These are phyloP conservation scores for Alaudala cheleensis DNA, from an alignment of 2,113 vertebrate genomes.

Conservation along the genomic window DNA sequence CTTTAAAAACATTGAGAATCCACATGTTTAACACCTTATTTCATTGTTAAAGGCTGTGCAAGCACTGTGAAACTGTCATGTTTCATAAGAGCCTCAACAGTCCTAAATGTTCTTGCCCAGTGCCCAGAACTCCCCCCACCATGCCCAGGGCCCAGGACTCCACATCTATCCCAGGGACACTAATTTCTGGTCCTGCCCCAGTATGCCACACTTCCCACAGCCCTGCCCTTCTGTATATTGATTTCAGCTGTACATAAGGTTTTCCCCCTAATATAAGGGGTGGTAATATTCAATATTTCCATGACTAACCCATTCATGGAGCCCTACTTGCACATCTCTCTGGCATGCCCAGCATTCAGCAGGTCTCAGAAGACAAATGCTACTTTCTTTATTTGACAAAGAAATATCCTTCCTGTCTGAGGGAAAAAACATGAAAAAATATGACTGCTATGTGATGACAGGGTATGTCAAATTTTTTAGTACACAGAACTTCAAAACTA, in stretches of 20 bases:
- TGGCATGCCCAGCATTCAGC: background rate
- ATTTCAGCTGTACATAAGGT: background rate
- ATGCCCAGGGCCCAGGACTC: too few species aligned
- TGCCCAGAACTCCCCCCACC: accelerated
- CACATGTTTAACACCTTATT: background rate
- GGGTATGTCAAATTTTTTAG: background rate
- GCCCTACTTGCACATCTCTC: accelerated
- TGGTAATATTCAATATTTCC: background rate
- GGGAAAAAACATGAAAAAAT: background rate
- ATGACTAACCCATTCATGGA: background rate
- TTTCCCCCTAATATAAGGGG: accelerated
- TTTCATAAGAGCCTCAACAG: background rate
- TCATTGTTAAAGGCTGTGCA: background rate
- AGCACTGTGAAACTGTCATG: background rate
- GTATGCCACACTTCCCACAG: background rate
- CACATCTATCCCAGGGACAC: accelerated
- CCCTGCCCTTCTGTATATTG: background rate
- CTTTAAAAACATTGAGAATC: background rate
- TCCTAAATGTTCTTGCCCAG: background rate
- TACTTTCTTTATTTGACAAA: background rate
- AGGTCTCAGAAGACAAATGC: background rate
- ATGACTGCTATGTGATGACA: accelerated
- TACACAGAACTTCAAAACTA: background rate
- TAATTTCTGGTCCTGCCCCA: background rate
- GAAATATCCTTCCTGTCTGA: background rate